Base-by-base conservation (phyloP, 2,888 invertebrate species). In the Lysandra bellargus region DNA sequence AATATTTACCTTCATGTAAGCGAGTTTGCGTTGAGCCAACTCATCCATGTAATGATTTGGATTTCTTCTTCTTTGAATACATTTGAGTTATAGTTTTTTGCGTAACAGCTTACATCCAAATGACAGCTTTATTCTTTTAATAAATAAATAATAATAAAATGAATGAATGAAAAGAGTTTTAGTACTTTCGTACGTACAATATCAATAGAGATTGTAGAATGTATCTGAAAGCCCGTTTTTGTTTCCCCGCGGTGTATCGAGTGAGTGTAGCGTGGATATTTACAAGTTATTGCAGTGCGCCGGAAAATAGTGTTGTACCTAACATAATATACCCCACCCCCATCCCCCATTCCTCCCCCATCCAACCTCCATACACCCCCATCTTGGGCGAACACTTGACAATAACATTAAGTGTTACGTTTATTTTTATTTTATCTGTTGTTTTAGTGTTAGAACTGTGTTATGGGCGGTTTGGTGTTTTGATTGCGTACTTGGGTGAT, bases 211-310 rank as follows among this genome's bases (percentile, higher is more conserved):
- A 40, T 6, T 44, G 1, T 44, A 44, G 9, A 49, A 49, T 49
- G 9, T 49, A 49, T 49, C 0, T 49, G 37, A 37, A 37, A 37
- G 9, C 49, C 78, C 78, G 53, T 33, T 80, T 78, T 78, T 33
- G 74, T 7, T 37, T 80, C 37, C 81, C 57, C 7, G 78, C 79
- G 33, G 79, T 82, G 81, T 80, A 81, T 49, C 40, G 53, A 73
- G 79, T 37, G 79, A 82, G 78, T 81, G 80, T 74, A 80, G 82
- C 80, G 83, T 82, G 80, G 81, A 83, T 83, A 83, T 85, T 84
- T 85, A 85, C 84, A 84, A 83, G 85, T 83, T 85, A 83, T 84
- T 83, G 83, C 81, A 61, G 69, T 78, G 78, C 78, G 64, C 77
- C 80, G 78, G 75, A 77, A 76, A 78, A 79, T 79, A 75, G 76